Percentiles rank a stretch among this genome's conserved stretches.
phyloP scores from a whole-genome alignment of 1,140 invertebrate genomes.

The Spodoptera frugiperda region DNA sequence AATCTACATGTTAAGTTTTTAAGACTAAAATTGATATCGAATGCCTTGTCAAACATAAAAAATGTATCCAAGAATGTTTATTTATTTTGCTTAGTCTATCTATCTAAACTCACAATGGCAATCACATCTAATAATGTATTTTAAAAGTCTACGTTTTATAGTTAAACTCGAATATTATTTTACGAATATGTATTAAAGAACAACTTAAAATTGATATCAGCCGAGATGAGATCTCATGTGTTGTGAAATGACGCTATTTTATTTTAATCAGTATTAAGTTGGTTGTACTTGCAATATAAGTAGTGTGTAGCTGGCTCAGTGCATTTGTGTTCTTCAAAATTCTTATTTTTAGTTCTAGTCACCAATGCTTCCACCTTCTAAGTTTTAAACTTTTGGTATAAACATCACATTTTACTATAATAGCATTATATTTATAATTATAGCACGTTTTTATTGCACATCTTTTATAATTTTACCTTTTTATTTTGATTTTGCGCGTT shows the following conservation, averaged over 20 bases:
- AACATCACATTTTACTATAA: constrained; percentile 66
- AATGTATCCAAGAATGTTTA: too few relatives aligned
- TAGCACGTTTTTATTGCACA: constrained; percentile 66
- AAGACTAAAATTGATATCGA: too few relatives aligned
- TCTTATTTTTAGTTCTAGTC: constrained; percentile 77
- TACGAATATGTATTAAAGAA: too few relatives aligned
- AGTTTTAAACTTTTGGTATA: constrained; percentile 41
- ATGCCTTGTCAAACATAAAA: too few relatives aligned
- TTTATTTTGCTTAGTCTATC: too few relatives aligned
- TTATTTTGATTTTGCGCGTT: constrained; percentile 54
- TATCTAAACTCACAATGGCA: too few relatives aligned
- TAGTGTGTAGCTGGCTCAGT: constrained; percentile 43
- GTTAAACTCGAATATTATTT: too few relatives aligned
- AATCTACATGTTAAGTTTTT: too few relatives aligned
- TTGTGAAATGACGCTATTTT: constrained; percentile 19
- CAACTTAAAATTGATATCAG: not conserved
- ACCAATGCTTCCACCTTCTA: constrained; percentile 68
- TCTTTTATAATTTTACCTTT: constrained; percentile 57
- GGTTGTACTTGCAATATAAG: not conserved
- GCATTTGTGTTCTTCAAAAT: constrained; percentile 61
- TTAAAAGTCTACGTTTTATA: too few relatives aligned
- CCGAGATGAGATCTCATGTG: constrained; percentile 9
- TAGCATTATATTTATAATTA: constrained; percentile 53
- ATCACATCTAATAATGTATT: too few relatives aligned
- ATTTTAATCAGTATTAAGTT: constrained; percentile 35